These are phyloP conservation scores for Tetramorium parvispinum DNA, from an alignment of 1,140 invertebrate genomes.

Conservation along the genomic window DNA sequence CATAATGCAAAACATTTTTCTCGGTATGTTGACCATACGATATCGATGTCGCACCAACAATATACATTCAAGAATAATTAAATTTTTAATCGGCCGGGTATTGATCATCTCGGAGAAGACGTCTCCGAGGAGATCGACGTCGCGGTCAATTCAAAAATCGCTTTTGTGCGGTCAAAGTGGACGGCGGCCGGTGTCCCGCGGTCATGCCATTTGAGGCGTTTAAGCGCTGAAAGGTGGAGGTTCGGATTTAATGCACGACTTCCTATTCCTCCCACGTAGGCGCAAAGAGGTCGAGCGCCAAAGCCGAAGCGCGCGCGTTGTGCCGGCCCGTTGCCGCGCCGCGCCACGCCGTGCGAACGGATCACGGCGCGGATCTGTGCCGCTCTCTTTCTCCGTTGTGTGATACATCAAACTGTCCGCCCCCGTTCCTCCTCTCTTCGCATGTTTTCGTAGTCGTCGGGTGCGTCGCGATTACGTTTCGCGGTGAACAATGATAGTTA, in stretches of 20 bases:
- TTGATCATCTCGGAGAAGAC: background rate
- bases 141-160: conserved; percentile 33
- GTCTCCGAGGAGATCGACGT: background rate
- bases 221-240: conserved; percentile 76
- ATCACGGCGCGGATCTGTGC: conserved; percentile 41
- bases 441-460: conserved; percentile 1
- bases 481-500: background rate
- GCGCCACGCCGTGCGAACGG: background rate
- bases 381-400: conserved; percentile 64
- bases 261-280: conserved; percentile 79
- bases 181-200: conserved; percentile 39
- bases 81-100: background rate
- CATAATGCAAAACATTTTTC: too few species aligned
- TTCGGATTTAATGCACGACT: conserved; percentile 79
- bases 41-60: background rate
- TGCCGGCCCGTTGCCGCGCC: conserved; percentile 10
- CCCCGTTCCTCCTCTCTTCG: conserved; percentile 13
- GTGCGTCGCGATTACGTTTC: conserved; percentile 31
- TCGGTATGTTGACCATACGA: too few species aligned
- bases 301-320: conserved; percentile 46
- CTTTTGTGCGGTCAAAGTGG: conserved; percentile 60
- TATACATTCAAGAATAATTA: background rate
- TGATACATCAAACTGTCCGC: conserved; percentile 42
- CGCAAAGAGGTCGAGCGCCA: conserved; percentile 73
- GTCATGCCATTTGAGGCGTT: conserved; percentile 72